These are phyloP conservation scores for Magallana ariakensis DNA, from an alignment of 1,140 invertebrate species.

Conservation along the genomic window DNA sequence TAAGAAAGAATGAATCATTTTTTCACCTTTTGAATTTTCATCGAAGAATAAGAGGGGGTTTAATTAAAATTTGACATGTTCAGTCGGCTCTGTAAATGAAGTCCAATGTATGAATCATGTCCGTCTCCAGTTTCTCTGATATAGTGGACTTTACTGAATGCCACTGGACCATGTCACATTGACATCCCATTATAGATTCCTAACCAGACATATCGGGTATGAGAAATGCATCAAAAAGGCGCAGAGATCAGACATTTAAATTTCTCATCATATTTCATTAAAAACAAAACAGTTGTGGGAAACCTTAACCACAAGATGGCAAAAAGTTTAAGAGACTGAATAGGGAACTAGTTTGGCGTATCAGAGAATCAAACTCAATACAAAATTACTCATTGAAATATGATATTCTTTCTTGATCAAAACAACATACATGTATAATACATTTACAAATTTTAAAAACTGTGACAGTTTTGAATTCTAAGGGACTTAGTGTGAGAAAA, in stretches of 20 bases:
- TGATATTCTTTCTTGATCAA: neutral
- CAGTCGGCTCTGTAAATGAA: neutral
- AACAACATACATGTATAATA: too few relatives aligned
- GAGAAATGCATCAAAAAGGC: neutral
- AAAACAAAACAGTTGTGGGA: neutral
- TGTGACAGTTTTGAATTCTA: too few relatives aligned
- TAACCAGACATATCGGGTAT: constrained; percentile 1
- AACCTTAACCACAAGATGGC: neutral
- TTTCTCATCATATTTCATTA: constrained; percentile 5
- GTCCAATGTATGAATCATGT: neutral
- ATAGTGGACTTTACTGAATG: neutral
- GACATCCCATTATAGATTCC: neutral
- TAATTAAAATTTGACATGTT: neutral
- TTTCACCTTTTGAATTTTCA: too few relatives aligned
- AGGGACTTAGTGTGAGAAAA: neutral
- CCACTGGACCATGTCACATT: neutral
- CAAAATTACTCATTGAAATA: constrained; percentile 2
- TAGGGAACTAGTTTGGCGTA: neutral
- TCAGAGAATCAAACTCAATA: neutral
- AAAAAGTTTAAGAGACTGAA: neutral
- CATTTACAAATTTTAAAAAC: too few relatives aligned
- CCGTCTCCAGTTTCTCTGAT: neutral
- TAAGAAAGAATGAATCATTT: too few relatives aligned
- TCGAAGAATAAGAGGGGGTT: too few relatives aligned
- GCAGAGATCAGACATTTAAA: constrained; percentile 11